Evolutionary conservation across 2,888 invertebrate genomes (phyloP).

Genomic region (Drosophila mimica): DNA sequence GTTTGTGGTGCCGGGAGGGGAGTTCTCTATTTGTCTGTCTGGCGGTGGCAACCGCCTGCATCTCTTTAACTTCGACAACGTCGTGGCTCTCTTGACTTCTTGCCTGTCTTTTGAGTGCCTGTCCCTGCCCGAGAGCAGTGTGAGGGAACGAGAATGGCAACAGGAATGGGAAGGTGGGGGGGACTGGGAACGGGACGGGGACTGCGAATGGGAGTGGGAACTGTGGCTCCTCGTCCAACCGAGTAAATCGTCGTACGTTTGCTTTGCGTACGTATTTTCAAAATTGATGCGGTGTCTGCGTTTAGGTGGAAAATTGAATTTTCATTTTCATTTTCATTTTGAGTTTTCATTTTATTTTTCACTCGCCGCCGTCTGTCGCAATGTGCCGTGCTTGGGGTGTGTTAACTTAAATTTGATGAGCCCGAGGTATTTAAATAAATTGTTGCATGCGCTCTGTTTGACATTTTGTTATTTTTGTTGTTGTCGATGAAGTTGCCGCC

Average conservation of each 20-base stretch:
- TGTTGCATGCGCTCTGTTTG: slow-evolving; percentile 80
- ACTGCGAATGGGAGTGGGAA: slow-evolving; percentile 1
- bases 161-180: not conserved
- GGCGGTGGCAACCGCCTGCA: slow-evolving; percentile 63
- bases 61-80: slow-evolving; percentile 71
- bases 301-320: slow-evolving; percentile 83
- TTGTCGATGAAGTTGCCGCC: slow-evolving; percentile 63
- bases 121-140: not conserved
- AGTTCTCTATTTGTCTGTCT: slow-evolving; percentile 11
- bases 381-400: slow-evolving; percentile 37
- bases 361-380: slow-evolving; percentile 35
- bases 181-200: not conserved
- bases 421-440: slow-evolving; percentile 80
- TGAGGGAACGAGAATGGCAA: not conserved
- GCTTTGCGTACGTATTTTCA: slow-evolving; percentile 72
- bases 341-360: slow-evolving; percentile 49
- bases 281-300: slow-evolving; percentile 83
- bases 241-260: slow-evolving; percentile 81
- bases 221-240: slow-evolving; percentile 63
- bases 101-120: slow-evolving; percentile 61
- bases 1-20: slow-evolving; percentile 23
- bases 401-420: slow-evolving; percentile 78
- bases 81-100: slow-evolving; percentile 62
- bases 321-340: slow-evolving; percentile 65
- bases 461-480: slow-evolving; percentile 79